phyloP scores from a whole-genome alignment of 2,888 invertebrate genomes.

The Atrina japonica region DNA sequence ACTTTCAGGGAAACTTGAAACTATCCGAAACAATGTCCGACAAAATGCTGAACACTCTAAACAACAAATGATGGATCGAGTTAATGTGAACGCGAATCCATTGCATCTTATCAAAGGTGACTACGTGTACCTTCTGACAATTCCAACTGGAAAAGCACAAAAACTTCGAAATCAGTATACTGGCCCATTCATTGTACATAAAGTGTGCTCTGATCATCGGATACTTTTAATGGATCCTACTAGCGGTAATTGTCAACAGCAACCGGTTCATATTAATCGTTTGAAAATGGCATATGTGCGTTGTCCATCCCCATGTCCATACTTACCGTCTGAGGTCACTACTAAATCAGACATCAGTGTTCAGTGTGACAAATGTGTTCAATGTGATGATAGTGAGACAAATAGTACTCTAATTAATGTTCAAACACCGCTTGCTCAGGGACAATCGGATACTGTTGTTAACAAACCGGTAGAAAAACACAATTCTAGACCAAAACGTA shows the following conservation, averaged over 20 bases:
- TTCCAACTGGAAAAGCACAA: constrained; percentile 14
- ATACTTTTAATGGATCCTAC: constrained; percentile 12
- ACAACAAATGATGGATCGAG: constrained; percentile 16
- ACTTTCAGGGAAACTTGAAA: neutral
- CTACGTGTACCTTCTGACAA: constrained; percentile 14
- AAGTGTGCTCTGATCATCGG: constrained; percentile 14
- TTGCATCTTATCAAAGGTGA: constrained; percentile 16
- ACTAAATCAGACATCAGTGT: too few species aligned
- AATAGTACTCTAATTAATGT: too few species aligned
- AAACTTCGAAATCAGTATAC: constrained; percentile 23
- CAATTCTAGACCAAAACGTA: constrained; percentile 8
- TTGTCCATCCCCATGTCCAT: too few species aligned
- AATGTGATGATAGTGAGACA: too few species aligned
- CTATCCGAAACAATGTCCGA: constrained; percentile 16
- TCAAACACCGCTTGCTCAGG: too few species aligned
- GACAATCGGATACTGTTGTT: too few species aligned
- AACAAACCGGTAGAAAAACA: too few species aligned
- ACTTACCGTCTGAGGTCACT: too few species aligned
- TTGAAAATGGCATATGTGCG: too few species aligned
- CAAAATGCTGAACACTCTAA: constrained; percentile 7
- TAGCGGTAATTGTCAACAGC: neutral
- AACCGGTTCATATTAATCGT: too few species aligned
- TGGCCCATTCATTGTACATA: constrained; percentile 20
- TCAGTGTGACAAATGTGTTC: too few species aligned
- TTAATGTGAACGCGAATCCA: neutral